Conservation (phyloP, 2,797 vertebrate genomes). For the Myripristis murdjan region DNA sequence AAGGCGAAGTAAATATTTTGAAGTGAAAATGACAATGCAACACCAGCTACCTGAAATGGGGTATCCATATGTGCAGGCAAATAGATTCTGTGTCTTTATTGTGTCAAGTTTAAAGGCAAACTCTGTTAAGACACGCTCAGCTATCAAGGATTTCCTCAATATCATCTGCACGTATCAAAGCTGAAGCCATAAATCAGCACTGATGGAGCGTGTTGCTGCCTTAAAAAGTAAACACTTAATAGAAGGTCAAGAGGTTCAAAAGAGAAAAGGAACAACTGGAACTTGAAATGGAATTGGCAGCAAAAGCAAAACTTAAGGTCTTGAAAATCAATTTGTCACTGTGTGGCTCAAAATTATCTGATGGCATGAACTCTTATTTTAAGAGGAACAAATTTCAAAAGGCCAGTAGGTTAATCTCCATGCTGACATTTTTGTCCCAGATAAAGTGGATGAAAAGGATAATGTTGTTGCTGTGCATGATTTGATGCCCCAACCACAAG, state of each 20-base stretch:
- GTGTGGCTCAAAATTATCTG: neutral
- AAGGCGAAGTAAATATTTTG: constrained; percentile 10
- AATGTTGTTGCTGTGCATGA: neutral
- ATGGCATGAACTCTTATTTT: constrained; percentile 5
- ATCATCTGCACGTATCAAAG: constrained; percentile 2
- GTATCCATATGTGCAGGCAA: neutral
- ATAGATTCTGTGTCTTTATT: neutral
- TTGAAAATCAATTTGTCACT: neutral
- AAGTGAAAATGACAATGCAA: neutral
- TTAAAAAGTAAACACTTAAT: neutral
- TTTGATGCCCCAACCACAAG: too few species aligned
- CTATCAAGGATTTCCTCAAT: neutral
- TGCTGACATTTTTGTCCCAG: too few species aligned
- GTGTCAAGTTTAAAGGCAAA: neutral
- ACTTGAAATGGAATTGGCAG: neutral
- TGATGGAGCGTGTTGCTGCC: neutral
- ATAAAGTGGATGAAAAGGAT: neutral
- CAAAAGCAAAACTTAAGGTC: constrained; percentile 4
- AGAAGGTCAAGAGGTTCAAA: neutral
- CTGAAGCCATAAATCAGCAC: constrained; percentile 6
- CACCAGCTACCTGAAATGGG: neutral
- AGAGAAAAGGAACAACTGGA: neutral
- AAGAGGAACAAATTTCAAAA: neutral
- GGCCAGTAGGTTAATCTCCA: neutral
- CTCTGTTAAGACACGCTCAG: neutral